Conservation (phyloP, 2,888 invertebrate species). For the Parnassius mnemosyne region DNA sequence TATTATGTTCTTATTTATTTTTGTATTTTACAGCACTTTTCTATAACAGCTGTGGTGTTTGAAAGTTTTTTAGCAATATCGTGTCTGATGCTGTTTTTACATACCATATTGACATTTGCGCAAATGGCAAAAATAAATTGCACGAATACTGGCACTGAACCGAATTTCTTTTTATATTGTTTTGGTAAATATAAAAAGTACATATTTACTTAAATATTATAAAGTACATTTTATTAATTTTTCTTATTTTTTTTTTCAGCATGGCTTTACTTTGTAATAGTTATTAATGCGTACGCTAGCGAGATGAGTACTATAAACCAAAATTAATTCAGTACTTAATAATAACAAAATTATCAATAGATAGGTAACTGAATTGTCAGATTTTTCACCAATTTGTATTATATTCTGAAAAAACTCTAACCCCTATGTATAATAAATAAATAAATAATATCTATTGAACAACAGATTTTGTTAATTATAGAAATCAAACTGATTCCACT, state of each 20-base stretch:
- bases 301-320: not conserved
- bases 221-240: too few relatives aligned
- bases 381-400: too few relatives aligned
- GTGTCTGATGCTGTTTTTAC: slow-evolving; percentile 1
- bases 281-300: slow-evolving; percentile 1
- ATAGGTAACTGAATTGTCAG: too few relatives aligned
- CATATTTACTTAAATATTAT: too few relatives aligned
- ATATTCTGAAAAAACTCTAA: too few relatives aligned
- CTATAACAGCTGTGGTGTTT: not conserved
- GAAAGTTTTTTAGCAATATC: slow-evolving; percentile 8
- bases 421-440: too few relatives aligned
- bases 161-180: slow-evolving; percentile 6
- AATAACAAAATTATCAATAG: not conserved
- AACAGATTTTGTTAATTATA: too few relatives aligned
- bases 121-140: slow-evolving; percentile 5
- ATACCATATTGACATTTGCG: slow-evolving; percentile 2
- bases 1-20: not conserved
- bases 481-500: too few relatives aligned
- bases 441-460: too few relatives aligned
- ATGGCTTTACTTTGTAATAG: slow-evolving; percentile 8
- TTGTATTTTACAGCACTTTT: not conserved
- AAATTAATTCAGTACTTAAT: not conserved
- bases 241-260: not conserved
- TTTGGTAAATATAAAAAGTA: not conserved
- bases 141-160: not conserved